Percentiles rank a stretch among this genome's conserved stretches.
Evolutionary conservation across 1,140 invertebrate genomes (phyloP).

Genomic region (Pissodes strobi): DNA sequence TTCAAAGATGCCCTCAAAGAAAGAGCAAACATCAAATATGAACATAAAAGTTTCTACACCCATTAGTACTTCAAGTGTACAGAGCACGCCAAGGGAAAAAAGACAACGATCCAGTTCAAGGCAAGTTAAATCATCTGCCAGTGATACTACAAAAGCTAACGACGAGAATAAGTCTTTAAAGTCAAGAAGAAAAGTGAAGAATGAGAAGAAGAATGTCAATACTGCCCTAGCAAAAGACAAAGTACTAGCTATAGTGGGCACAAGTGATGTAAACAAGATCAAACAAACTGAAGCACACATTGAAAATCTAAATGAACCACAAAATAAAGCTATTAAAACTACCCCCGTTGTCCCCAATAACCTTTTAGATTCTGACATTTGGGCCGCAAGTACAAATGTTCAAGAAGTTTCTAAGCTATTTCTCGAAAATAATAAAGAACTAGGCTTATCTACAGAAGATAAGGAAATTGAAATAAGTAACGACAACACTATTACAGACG

Average conservation of each 20-base stretch:
- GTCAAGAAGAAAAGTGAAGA: background rate
- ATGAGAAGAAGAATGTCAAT: background rate
- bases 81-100: conserved; percentile 5
- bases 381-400: background rate
- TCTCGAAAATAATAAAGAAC: background rate
- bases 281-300: background rate
- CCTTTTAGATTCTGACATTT: conserved; percentile 5
- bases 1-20: background rate
- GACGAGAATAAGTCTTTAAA: too few relatives aligned
- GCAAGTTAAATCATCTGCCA: background rate
- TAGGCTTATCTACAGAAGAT: background rate
- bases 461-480: background rate
- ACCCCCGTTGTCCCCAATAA: too few relatives aligned
- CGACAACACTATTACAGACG: background rate
- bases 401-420: background rate
- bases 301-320: background rate
- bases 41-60: background rate
- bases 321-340: too few relatives aligned
- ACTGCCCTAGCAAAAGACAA: background rate
- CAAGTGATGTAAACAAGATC: background rate
- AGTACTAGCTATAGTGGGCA: background rate
- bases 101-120: background rate
- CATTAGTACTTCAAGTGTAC: background rate
- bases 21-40: background rate
- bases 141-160: background rate